Evolutionary conservation across 1,140 invertebrate species (phyloP).

Genomic region (Nymphalis io): DNA sequence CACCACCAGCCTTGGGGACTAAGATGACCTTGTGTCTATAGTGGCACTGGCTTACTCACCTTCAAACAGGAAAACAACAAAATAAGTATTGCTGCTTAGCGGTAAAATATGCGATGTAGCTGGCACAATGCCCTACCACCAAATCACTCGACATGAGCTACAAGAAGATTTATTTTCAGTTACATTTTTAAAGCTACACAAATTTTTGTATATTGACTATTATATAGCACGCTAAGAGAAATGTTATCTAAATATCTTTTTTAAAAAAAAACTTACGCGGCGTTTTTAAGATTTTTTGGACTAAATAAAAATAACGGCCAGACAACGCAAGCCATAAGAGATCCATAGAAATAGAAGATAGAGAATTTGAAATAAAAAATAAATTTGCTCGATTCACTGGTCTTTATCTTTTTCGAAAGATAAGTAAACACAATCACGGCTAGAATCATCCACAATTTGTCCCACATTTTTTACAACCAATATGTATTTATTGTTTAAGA

Average conservation of each 20-base stretch:
- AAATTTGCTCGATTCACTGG: conserved; percentile 53
- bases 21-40: no score
- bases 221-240: no score
- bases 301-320: conserved; percentile 63
- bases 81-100: no score
- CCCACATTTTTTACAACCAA: conserved; percentile 52
- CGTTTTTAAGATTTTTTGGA: conserved; percentile 61
- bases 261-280: conserved; percentile 53
- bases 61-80: no score
- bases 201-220: no score
- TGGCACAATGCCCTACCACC: no score
- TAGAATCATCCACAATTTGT: conserved; percentile 45
- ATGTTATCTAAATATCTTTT: background rate
- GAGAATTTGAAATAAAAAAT: conserved; percentile 57
- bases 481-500: background rate
- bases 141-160: no score
- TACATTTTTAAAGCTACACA: no score
- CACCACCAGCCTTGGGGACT: no score
- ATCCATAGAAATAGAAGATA: conserved; percentile 51
- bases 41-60: no score
- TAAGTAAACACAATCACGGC: conserved; percentile 47
- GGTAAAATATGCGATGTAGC: no score
- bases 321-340: conserved; percentile 46
- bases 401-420: conserved; percentile 50
- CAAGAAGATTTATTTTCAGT: no score